Conservation (phyloP, 1,140 invertebrate genomes). For the Megathymus violae region DNA sequence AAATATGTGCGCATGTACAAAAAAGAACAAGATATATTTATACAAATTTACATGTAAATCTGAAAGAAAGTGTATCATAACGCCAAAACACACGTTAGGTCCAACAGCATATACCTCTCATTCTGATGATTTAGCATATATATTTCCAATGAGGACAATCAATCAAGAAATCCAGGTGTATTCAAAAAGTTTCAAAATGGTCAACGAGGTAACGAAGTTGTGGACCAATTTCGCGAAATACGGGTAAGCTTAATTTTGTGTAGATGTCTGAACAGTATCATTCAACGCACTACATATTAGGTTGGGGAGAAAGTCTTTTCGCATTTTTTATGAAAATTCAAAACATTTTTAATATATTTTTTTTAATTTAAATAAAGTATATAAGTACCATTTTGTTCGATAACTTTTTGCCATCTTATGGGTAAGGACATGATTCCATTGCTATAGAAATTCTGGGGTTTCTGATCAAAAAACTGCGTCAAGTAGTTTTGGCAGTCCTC, state of each 20-base stretch:
- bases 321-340: too few relatives aligned
- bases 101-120: constrained; percentile 39
- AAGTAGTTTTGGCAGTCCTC: too few relatives aligned
- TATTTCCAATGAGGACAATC: constrained; percentile 44
- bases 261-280: too few relatives aligned
- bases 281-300: too few relatives aligned
- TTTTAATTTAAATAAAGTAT: too few relatives aligned
- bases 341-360: too few relatives aligned
- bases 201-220: constrained; percentile 47
- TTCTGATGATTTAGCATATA: constrained; percentile 51
- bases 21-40: constrained; percentile 48
- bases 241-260: constrained; percentile 43
- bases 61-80: constrained; percentile 43
- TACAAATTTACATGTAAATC: constrained; percentile 59
- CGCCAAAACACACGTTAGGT: constrained; percentile 16
- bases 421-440: too few relatives aligned
- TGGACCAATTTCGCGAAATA: constrained; percentile 65
- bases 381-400: too few relatives aligned
- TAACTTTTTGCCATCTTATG: too few relatives aligned
- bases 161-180: constrained; percentile 30
- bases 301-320: too few relatives aligned
- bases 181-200: constrained; percentile 43
- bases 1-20: constrained; percentile 31
- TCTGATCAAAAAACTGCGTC: too few relatives aligned
- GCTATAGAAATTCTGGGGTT: too few relatives aligned